These are phyloP conservation scores for Germaria angustata DNA, from an alignment of 2,888 invertebrate genomes.

Conservation along the genomic window DNA sequence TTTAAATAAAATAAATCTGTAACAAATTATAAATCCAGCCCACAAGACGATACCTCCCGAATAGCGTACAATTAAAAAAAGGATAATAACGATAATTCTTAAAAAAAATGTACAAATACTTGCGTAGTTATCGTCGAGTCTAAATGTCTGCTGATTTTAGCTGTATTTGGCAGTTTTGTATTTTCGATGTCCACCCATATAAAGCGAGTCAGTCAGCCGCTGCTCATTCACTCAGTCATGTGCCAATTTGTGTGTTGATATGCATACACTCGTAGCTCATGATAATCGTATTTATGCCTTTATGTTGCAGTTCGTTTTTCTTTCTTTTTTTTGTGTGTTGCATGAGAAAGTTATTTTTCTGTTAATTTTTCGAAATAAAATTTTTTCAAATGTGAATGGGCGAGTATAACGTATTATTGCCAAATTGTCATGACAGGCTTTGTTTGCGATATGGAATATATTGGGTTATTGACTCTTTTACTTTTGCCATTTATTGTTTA, in stretches of 20 bases:
- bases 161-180: slow-evolving; percentile 47
- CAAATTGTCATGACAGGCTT: slow-evolving; percentile 61
- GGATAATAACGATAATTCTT: too few relatives aligned
- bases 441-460: slow-evolving; percentile 50
- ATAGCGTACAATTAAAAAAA: neutral
- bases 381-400: slow-evolving; percentile 37
- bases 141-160: slow-evolving; percentile 43
- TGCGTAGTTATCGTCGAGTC: slow-evolving; percentile 39
- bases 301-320: slow-evolving; percentile 61
- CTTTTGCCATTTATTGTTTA: neutral
- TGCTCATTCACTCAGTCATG: neutral
- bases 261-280: slow-evolving; percentile 7
- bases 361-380: slow-evolving; percentile 36
- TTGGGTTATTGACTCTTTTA: slow-evolving; percentile 61
- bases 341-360: slow-evolving; percentile 20
- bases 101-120: slow-evolving; percentile 30
- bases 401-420: slow-evolving; percentile 55
- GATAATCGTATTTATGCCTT: slow-evolving; percentile 63
- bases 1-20: neutral
- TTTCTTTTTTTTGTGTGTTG: neutral
- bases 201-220: slow-evolving; percentile 11
- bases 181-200: slow-evolving; percentile 61
- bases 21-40: neutral
- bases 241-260: slow-evolving; percentile 2
- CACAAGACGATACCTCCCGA: neutral